Evolutionary conservation across 2,797 vertebrate genomes (phyloP).

Genomic region (Picus viridis): DNA sequence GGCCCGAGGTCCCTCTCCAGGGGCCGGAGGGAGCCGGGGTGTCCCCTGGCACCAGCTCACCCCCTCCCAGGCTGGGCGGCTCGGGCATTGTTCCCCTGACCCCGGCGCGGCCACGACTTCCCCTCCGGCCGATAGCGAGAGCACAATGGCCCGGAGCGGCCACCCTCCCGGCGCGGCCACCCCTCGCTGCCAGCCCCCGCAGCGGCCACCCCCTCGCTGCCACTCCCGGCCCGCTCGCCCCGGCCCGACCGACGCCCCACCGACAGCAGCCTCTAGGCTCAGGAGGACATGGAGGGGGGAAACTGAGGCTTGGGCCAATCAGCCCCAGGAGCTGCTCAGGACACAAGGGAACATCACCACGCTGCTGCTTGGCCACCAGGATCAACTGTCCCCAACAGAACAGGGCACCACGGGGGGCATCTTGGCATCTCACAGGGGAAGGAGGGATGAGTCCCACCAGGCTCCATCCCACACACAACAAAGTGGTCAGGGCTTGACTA

Average conservation of each 20-base stretch:
- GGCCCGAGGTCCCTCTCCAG: neutral
- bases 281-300: neutral
- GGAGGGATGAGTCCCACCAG: neutral
- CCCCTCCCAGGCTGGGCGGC: neutral
- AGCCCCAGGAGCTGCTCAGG: neutral
- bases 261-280: neutral
- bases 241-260: accelerated
- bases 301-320: neutral
- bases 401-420: accelerated
- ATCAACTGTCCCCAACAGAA: neutral
- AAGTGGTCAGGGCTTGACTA: neutral
- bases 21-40: accelerated
- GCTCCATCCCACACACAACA: neutral
- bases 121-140: neutral
- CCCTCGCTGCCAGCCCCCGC: neutral
- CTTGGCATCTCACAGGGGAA: neutral
- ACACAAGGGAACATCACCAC: neutral
- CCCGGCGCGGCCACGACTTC: neutral
- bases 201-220: accelerated
- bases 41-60: accelerated
- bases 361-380: accelerated
- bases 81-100: neutral
- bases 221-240: neutral
- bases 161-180: accelerated
- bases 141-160: neutral